A percentile compares a stretch with the other conserved stretches of the same genome.
Evolutionary conservation across 2,888 invertebrate species (phyloP).

Genomic region (Leptopilina drosophilae): DNA sequence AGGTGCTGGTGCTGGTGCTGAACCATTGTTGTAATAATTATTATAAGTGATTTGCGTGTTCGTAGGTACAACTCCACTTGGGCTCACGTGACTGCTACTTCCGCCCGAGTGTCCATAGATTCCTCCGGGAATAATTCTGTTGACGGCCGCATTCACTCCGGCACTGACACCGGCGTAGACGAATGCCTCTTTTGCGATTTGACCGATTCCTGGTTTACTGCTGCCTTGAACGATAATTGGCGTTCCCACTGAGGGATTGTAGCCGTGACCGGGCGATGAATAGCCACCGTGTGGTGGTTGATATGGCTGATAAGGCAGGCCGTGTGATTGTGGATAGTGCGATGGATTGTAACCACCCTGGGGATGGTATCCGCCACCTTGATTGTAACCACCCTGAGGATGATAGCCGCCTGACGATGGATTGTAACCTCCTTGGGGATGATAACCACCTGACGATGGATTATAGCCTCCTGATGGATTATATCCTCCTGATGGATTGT

Average conservation of each 20-base stretch:
- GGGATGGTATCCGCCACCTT: constrained; percentile 35
- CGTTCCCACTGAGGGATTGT: constrained; percentile 63
- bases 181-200: constrained; percentile 74
- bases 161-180: constrained; percentile 73
- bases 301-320: constrained; percentile 57
- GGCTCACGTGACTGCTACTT: constrained; percentile 45
- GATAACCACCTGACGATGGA: constrained; percentile 58
- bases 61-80: constrained; percentile 60
- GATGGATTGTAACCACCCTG: constrained; percentile 42
- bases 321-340: constrained; percentile 52
- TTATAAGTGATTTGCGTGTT: constrained; percentile 74
- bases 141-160: constrained; percentile 74
- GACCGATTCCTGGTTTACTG: constrained; percentile 72
- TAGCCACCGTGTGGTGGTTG: constrained; percentile 54
- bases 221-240: constrained; percentile 68
- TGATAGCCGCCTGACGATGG: constrained; percentile 62
- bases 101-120: constrained; percentile 60
- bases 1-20: constrained; percentile 55
- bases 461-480: constrained; percentile 55
- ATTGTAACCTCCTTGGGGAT: constrained; percentile 58
- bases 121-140: constrained; percentile 70
- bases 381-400: constrained; percentile 58
- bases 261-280: constrained; percentile 52
- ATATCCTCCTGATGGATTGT: constrained; percentile 60
- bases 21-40: constrained; percentile 74